These are phyloP conservation scores for Macropodus opercularis DNA, from an alignment of 2,797 vertebrate genomes.

Conservation along the genomic window DNA sequence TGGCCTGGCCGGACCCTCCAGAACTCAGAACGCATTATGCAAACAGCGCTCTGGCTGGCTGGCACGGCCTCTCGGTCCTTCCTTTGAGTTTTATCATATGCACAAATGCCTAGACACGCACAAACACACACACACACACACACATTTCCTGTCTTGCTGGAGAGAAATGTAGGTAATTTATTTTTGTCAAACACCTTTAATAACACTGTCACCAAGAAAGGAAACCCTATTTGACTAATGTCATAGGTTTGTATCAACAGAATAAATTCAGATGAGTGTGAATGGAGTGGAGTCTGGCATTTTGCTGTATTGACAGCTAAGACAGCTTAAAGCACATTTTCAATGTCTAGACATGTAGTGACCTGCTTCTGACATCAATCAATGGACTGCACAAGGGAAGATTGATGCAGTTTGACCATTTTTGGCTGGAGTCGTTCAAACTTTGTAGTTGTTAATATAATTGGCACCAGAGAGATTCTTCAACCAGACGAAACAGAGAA, in stretches of 20 bases:
- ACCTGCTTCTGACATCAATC: constrained; percentile 72
- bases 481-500: constrained; percentile 11
- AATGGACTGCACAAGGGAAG: constrained; percentile 63
- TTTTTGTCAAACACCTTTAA: constrained; percentile 50
- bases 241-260: constrained; percentile 13
- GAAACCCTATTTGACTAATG: constrained; percentile 35
- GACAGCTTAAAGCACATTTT: constrained; percentile 62
- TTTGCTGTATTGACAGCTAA: constrained; percentile 55
- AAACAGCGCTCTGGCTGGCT: constrained; percentile 52
- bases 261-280: constrained; percentile 25
- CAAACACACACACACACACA: constrained; percentile 16
- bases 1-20: constrained; percentile 55
- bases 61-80: constrained; percentile 38
- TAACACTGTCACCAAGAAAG: constrained; percentile 5
- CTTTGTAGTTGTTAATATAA: constrained; percentile 68
- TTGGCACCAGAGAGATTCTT: constrained; percentile 51
- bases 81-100: constrained; percentile 60
- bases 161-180: constrained; percentile 20
- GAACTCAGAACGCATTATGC: constrained; percentile 69
- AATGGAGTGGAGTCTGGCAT: constrained; percentile 15
- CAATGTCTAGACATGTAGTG: constrained; percentile 67
- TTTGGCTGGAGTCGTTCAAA: constrained; percentile 65
- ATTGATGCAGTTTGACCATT: constrained; percentile 67
- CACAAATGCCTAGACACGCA: constrained; percentile 26
- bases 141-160: constrained; percentile 9